Evolutionary conservation across 1,140 invertebrate species (phyloP), one percentile per base, ranked within the genome.

Genomic region (Megathymus violae): DNA sequence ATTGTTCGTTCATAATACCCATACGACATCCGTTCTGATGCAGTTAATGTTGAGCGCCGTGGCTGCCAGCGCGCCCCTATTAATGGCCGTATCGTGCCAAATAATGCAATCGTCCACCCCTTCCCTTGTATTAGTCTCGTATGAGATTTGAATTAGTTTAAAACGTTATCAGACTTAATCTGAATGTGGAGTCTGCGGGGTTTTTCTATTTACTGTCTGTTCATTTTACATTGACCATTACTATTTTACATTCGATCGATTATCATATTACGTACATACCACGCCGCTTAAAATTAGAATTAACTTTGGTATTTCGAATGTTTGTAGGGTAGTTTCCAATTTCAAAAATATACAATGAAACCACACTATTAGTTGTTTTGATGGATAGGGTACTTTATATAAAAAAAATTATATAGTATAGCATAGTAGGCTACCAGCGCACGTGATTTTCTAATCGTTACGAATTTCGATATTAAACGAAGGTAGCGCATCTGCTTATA

Each of bases 11-110:
- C 76, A 85, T 86, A 85, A 85, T 78, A 78, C 75, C 70, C 76
- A 70, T 83, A 81, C 75, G 83, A 86, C 82, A 82, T 89, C 83
- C 80, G 81, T 79, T 86, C 78, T 78, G 79, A 83, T 81, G 81
- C 77, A 76, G 78, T 80, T 82, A 85, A 85, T 84, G 80, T 83
- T 71, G 58, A 69, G 67, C 67, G 62, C 60, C 73, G 70, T 65
- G 69, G 73, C 68, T 88, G 85, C 85, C 87, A 89, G 71, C 71
- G 64, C 64, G 64, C 62, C 64, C 65, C 66, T 68, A 80, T 76
- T 88, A 87, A 89, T 87, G 80, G 78, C 62, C 44, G 58, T 50
- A 62, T 62, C 51, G 78, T 89, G 86, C 86, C 86, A 89, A 88
- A 75, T 88, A 74, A 72, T 74, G 76, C 75, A 74, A 58, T 46